Conservation (phyloP, 2,797 vertebrate species). For the Ataeniobius toweri region DNA sequence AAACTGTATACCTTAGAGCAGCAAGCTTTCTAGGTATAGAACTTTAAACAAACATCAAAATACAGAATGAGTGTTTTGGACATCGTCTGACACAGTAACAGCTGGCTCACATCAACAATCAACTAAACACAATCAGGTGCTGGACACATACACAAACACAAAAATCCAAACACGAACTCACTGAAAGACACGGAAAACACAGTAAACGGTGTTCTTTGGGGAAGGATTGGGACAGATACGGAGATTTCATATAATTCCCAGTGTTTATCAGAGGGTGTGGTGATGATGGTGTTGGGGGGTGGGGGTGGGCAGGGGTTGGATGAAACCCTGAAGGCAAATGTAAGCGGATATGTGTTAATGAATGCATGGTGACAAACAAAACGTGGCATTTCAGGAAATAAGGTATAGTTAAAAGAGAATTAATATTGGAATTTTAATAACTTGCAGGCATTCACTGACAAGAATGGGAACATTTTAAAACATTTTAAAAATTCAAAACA, state of each 20-base stretch:
- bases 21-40: conserved; percentile 26
- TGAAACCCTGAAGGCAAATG: conserved; percentile 55
- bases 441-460: conserved; percentile 10
- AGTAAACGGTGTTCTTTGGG: conserved; percentile 63
- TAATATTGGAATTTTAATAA: conserved; percentile 12
- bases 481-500: not conserved
- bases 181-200: conserved; percentile 52
- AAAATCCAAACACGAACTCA: conserved; percentile 45
- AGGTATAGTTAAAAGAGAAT: conserved; percentile 26
- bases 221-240: conserved; percentile 81
- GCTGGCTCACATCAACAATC: conserved; percentile 26
- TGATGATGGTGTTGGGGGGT: conserved; percentile 29
- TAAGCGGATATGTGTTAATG: conserved; percentile 32
- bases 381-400: not conserved
- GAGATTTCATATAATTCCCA: conserved; percentile 83
- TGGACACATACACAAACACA: conserved; percentile 37
- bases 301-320: conserved; percentile 13
- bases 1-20: conserved; percentile 2
- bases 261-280: conserved; percentile 52
- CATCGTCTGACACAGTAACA: conserved; percentile 49
- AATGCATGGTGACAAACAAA: conserved; percentile 10
- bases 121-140: conserved; percentile 31
- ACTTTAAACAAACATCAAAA: conserved; percentile 30
- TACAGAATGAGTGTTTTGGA: conserved; percentile 34
- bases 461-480: not conserved